These are phyloP conservation scores for Delphinapterus leucas DNA, from an alignment of 2,113 vertebrate species.

Conservation along the genomic window DNA sequence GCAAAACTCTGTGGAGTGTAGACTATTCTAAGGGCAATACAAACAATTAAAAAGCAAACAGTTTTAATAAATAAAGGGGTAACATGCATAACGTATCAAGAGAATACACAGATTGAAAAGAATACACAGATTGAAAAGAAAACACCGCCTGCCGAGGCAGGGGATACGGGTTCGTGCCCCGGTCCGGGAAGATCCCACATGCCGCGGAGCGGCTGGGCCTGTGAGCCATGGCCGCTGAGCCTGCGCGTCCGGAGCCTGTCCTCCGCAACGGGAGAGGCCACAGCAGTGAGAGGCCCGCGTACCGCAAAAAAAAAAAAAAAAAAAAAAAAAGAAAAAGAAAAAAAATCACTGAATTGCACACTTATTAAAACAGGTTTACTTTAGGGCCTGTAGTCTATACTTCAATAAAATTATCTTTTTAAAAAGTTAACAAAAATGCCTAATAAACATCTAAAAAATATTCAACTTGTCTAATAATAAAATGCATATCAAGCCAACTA, in stretches of 20 bases:
- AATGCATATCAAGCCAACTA: conserved; percentile 12
- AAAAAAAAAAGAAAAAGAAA: too few species aligned
- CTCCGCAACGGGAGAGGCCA: too few species aligned
- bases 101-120: conserved; percentile 1
- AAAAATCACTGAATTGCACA: conserved; percentile 35
- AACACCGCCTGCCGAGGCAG: too few species aligned
- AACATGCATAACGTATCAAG: conserved; percentile 32
- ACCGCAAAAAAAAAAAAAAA: too few species aligned
- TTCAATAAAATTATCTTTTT: conserved; percentile 27
- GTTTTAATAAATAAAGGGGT: conserved; percentile 24
- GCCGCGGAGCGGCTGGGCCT: too few species aligned
- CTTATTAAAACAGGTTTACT: conserved; percentile 31
- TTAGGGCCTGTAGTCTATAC: not conserved
- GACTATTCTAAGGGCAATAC: conserved; percentile 30
- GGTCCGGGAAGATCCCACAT: too few species aligned
- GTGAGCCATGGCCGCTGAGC: too few species aligned
- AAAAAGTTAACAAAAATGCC: conserved; percentile 34
- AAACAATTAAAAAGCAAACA: conserved; percentile 34
- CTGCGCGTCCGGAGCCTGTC: too few species aligned
- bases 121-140: not conserved
- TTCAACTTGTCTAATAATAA: conserved; percentile 26
- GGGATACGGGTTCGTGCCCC: too few species aligned
- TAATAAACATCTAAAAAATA: conserved; percentile 39
- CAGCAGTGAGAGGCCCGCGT: too few species aligned
- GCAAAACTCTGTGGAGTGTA: conserved; percentile 12